Percentiles rank a stretch among this genome's conserved stretches.
phyloP scores from a whole-genome alignment of 2,113 vertebrate species.

The Vidua chalybeata region DNA sequence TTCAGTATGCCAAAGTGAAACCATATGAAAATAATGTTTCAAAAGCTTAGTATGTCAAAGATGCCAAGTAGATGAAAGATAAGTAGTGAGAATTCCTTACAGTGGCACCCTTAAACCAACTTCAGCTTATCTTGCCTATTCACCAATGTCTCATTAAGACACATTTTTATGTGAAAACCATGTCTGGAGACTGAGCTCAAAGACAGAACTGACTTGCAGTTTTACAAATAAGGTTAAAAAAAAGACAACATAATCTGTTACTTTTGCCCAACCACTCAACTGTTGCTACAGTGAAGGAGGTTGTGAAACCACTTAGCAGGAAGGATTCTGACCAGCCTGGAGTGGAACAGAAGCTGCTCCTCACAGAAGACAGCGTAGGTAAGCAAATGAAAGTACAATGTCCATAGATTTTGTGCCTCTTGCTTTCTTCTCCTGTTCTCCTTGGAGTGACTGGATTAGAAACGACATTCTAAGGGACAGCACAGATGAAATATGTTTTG shows the following conservation, averaged over 20 bases:
- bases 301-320: background rate
- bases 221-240: background rate
- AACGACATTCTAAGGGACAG: background rate
- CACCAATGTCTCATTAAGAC: background rate
- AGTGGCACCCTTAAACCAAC: background rate
- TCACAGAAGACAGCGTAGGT: rapidly evolving
- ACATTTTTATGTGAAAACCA: background rate
- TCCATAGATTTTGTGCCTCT: background rate
- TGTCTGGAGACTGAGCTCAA: background rate
- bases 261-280: background rate
- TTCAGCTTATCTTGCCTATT: background rate
- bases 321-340: background rate
- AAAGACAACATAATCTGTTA: background rate
- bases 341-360: background rate
- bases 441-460: background rate
- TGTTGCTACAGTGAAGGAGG: background rate
- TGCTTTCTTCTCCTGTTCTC: background rate
- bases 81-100: background rate
- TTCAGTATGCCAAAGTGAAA: background rate
- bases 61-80: background rate
- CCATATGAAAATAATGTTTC: background rate
- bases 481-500: rapidly evolving
- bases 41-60: background rate
- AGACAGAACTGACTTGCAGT: background rate
- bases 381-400: background rate